Base-by-base conservation (phyloP, 1,140 invertebrate species). In the Lepidostoma basale region DNA sequence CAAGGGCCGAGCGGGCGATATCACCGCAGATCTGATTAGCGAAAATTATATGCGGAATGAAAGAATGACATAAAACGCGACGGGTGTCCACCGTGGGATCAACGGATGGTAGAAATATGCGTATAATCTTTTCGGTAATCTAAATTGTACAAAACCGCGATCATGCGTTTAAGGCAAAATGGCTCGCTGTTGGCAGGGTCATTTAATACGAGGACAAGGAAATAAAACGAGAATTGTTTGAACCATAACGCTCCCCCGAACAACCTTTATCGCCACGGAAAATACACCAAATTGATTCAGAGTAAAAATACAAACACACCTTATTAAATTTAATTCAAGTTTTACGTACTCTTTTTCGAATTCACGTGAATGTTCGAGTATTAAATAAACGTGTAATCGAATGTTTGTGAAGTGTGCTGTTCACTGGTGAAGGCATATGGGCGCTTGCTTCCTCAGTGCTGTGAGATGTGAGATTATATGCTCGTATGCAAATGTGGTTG, bases 81-180 rank as follows among this genome's bases (percentile, higher is more conserved):
- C 56, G 56, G 56, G 56, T 14, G 56, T 60, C 39, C 56, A 60
- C 20, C 56, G 56, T 60, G 56, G 56, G 56, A 60, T 60, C 56
- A 60, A 22, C 25, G 49, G 49, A 18, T 54, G 14, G 49, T 33
- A 42, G 6, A 45, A 42, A 60, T 25, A 60, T 42, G 36, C 22
- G 56, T 23, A 42, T 60, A 40, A 60, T 60, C 56, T 40, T 56
- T 56, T 56, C 56, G 56, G 36, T 25, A 60, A 60, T 42, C 36
- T 60, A 40, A 42, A 40, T 60, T 60, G 52, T 56, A 56, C 52
- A 39, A 60, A 56, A 60, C 36, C 36, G 56, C 56, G 39, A 60
- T 60, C 56, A 60, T 42, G 36, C 36, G 36, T 60, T 42, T 60
- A 22, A 56, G 28, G 12, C 52, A 36, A 56, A 56, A 20, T 56